A percentile compares a stretch with the other conserved stretches of the same genome.
Evolutionary conservation across 2,888 invertebrate genomes (phyloP).

Genomic region (Hypena proboscidalis): DNA sequence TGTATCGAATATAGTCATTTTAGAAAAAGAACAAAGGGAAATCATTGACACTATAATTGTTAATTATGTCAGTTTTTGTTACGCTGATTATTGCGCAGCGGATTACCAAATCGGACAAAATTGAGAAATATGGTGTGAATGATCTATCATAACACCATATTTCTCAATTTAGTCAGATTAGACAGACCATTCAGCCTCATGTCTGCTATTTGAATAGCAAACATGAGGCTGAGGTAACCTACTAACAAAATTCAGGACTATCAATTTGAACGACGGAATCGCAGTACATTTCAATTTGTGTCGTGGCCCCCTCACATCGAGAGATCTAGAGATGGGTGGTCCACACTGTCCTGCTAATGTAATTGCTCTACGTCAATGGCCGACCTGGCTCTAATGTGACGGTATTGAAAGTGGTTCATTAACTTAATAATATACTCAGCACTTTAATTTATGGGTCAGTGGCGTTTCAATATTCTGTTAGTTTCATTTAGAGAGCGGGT

Average conservation of each 20-base stretch:
- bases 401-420: conserved; percentile 10
- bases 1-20: too few species aligned
- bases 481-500: too few species aligned
- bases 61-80: too few species aligned
- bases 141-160: too few species aligned
- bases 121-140: too few species aligned
- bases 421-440: conserved; percentile 11
- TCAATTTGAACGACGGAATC: conserved; percentile 35
- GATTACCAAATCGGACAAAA: too few species aligned
- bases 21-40: too few species aligned
- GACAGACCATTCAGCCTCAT: neutral
- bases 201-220: conserved; percentile 18
- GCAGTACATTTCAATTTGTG: conserved; percentile 36
- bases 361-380: conserved; percentile 31
- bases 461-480: too few species aligned
- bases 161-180: too few species aligned
- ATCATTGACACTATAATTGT: too few species aligned
- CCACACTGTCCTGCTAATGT: conserved; percentile 31
- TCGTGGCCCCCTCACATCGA: conserved; percentile 13
- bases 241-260: conserved; percentile 39
- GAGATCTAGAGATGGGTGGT: conserved; percentile 1
- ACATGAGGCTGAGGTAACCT: conserved; percentile 34
- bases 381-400: conserved; percentile 13
- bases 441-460: conserved; percentile 1
- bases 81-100: too few species aligned